Base-by-base conservation (phyloP, 2,888 invertebrate genomes). In the Scaeva pyrastri region DNA sequence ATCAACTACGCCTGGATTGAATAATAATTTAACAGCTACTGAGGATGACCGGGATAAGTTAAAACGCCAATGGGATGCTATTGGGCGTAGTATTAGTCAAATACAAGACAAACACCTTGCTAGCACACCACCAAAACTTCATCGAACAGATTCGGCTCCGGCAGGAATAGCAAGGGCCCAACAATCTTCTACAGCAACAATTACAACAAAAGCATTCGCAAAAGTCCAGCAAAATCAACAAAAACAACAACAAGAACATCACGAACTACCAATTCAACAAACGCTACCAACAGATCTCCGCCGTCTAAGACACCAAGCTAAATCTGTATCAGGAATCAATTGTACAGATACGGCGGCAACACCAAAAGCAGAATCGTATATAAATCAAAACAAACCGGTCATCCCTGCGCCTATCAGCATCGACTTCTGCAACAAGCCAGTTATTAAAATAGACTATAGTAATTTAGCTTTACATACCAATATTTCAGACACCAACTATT, bases 381-480 rank as follows among this genome's bases (percentile, higher is more conserved):
- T 89, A 75, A 89, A 48, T 41, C 60, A 64, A 41, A 74, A 56
- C 64, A 89, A 90, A 77, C 89, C 90, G 89, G 90, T 90, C 90
- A 91, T 91, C 89, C 92, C 91, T 88, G 90, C 91, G 86, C 90
- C 92, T 16, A 91, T 92, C 88, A 91, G 89, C 88, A 90, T 90
- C 81, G 92, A 92, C 80, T 90, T 91, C 45, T 90, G 88, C 88
- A 91, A 89, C 82, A 91, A 91, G 80, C 92, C 92, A 75, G 88
- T 92, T 74, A 91, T 93, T 50, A 93, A 93, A 90, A 92, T 93
- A 88, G 92, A 92, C 88, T 93, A 92, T 88, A 92, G 92, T 89
- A 91, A 92, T 88, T 89, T 92, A 74, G 89, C 89, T 64, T 80
- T 90, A 88, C 84, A 88, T 83, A 41, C 60, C 14, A 60, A 60